Evolutionary conservation across 2,797 vertebrate genomes (phyloP).

Genomic region (Hemitrygon akajei): DNA sequence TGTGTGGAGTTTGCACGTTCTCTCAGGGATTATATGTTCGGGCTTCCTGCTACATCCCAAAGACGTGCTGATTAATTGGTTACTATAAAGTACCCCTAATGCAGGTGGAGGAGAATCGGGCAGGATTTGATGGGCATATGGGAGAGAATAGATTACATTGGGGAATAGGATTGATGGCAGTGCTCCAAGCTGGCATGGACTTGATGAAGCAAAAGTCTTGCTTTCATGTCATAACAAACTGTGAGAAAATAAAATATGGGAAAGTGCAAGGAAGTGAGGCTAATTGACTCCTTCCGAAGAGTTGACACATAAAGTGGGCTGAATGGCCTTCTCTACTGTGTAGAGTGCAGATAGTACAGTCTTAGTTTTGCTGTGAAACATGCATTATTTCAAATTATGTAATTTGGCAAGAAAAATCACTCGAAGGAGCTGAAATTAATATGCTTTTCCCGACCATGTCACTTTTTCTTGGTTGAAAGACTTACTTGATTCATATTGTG

Average conservation of each 20-base stretch:
- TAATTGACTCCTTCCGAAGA: neutral
- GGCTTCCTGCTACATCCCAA: too few relatives aligned
- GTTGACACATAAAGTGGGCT: neutral
- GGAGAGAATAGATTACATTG: neutral
- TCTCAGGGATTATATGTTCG: too few relatives aligned
- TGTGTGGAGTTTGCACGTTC: too few relatives aligned
- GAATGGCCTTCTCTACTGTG: neutral
- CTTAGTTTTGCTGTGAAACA: neutral
- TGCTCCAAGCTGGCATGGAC: neutral
- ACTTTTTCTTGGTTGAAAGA: too few relatives aligned
- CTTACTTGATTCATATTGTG: neutral
- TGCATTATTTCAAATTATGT: too few relatives aligned
- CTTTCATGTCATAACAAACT: too few relatives aligned
- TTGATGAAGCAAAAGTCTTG: neutral
- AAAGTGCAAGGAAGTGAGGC: neutral
- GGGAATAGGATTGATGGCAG: too few relatives aligned
- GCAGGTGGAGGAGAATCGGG: too few relatives aligned
- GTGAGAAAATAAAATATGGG: too few relatives aligned
- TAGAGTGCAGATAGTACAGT: neutral
- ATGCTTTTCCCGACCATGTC: neutral
- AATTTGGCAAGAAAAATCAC: neutral
- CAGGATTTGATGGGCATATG: too few relatives aligned
- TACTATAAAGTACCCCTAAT: too few relatives aligned
- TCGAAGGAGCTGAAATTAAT: neutral
- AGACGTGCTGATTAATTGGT: too few relatives aligned